A percentile compares a stretch with the other conserved stretches of the same genome.
Conservation (phyloP, 2,888 invertebrate genomes). For the Cerastis leucographa region DNA sequence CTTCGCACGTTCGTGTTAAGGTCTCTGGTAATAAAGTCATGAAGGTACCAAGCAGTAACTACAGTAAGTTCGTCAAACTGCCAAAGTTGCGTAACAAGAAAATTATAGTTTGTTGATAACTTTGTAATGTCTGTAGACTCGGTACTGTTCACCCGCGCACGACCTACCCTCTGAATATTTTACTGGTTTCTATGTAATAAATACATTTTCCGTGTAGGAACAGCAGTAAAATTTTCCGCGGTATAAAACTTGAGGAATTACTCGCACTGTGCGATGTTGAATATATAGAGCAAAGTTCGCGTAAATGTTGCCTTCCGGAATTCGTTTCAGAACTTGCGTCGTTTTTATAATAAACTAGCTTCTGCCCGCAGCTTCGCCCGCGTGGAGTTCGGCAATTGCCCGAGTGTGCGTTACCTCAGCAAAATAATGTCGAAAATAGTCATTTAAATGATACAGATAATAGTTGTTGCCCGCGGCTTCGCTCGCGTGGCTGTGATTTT, state of each 20-base stretch:
- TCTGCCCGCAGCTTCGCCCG: too few species aligned
- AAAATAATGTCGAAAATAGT: too few species aligned
- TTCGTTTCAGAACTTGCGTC: neutral
- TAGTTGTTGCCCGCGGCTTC: too few species aligned
- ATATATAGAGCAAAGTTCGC: conserved; percentile 38
- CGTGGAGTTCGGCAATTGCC: too few species aligned
- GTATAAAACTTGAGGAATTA: conserved; percentile 39
- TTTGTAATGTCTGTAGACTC: conserved; percentile 39
- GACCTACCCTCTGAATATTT: conserved; percentile 58
- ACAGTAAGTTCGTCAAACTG: conserved; percentile 45
- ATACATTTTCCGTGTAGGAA: conserved; percentile 26
- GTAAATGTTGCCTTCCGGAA: neutral
- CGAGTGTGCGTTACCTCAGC: too few species aligned
- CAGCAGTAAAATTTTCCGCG: conserved; percentile 27
- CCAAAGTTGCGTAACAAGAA: conserved; percentile 50
- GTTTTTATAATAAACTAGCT: neutral
- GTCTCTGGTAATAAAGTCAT: conserved; percentile 44
- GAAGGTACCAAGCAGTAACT: conserved; percentile 18
- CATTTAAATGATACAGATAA: too few species aligned
- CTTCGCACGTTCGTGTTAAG: conserved; percentile 2
- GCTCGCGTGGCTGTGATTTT: too few species aligned
- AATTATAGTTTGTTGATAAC: conserved; percentile 46
- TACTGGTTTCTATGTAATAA: conserved; percentile 40
- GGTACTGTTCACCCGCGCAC: conserved; percentile 39
- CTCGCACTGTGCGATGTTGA: conserved; percentile 6